phyloP scores from a whole-genome alignment of 1,140 invertebrate species.

The Dysdera silvatica region DNA sequence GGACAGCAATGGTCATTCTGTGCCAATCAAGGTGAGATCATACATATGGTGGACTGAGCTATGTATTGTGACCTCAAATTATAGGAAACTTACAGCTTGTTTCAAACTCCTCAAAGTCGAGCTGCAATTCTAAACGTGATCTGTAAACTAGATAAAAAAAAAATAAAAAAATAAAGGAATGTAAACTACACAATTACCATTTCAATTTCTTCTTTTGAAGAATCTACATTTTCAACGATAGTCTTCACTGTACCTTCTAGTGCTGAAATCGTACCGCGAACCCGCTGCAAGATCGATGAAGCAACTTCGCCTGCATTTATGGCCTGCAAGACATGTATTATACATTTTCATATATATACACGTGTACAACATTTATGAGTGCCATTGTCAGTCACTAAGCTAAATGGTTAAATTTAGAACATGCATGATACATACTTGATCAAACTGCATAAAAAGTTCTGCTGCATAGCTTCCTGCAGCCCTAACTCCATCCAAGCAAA shows the following conservation, averaged over 20 bases:
- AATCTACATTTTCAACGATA: conserved; percentile 1
- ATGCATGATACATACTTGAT: conserved; percentile 7
- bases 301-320: conserved; percentile 21
- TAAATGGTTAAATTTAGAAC: background rate
- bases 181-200: too few species aligned
- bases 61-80: too few species aligned
- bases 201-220: conserved; percentile 16
- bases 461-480: conserved; percentile 15
- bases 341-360: background rate
- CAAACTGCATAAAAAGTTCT: conserved; percentile 17
- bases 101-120: too few species aligned
- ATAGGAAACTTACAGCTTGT: too few species aligned
- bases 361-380: background rate
- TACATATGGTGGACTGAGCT: too few species aligned
- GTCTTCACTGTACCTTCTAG: too few species aligned
- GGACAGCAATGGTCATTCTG: too few species aligned
- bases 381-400: background rate
- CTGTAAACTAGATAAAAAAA: too few species aligned
- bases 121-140: too few species aligned
- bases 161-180: too few species aligned
- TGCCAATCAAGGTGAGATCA: too few species aligned
- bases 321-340: conserved; percentile 7
- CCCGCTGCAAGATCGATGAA: background rate
- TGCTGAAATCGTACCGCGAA: background rate
- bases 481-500: conserved; percentile 7